Conservation (phyloP, 2,797 vertebrate species). For the Thaleichthys pacificus region DNA sequence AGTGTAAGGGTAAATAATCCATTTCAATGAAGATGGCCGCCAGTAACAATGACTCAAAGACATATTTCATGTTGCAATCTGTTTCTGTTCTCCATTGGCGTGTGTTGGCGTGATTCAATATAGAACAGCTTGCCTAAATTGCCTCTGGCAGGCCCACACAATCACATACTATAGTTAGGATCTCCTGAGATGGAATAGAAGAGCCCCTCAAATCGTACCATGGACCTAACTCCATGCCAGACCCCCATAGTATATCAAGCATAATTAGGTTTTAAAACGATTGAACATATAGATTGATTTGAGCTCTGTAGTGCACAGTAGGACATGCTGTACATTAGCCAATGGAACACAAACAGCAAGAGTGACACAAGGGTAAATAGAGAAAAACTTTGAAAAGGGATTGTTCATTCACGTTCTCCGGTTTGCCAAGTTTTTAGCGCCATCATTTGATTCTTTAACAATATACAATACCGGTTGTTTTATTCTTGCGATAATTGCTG, state of each 20-base stretch:
- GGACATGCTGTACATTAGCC: background rate
- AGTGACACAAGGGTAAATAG: background rate
- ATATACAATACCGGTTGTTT: background rate
- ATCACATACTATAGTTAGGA: constrained; percentile 41
- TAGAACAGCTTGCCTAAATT: constrained; percentile 38
- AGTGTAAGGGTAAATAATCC: constrained; percentile 9
- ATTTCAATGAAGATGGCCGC: background rate
- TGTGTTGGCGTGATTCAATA: constrained; percentile 49
- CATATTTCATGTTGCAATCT: background rate
- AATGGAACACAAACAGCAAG: constrained; percentile 10
- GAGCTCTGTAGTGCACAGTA: background rate
- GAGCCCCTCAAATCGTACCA: constrained; percentile 8
- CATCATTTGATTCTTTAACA: constrained; percentile 19
- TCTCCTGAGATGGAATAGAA: constrained; percentile 51
- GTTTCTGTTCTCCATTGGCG: constrained; percentile 1
- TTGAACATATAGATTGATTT: background rate
- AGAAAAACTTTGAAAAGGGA: constrained; percentile 22
- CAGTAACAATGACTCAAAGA: constrained; percentile 4
- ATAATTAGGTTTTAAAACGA: no score
- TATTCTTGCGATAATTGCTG: constrained; percentile 6
- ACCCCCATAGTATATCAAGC: no score
- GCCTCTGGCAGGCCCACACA: constrained; percentile 33
- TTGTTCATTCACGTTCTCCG: constrained; percentile 49
- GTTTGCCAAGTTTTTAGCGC: constrained; percentile 17
- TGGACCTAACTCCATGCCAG: no score